Evolutionary conservation across 2,113 vertebrate species (phyloP).

Genomic region (Gavia stellata): DNA sequence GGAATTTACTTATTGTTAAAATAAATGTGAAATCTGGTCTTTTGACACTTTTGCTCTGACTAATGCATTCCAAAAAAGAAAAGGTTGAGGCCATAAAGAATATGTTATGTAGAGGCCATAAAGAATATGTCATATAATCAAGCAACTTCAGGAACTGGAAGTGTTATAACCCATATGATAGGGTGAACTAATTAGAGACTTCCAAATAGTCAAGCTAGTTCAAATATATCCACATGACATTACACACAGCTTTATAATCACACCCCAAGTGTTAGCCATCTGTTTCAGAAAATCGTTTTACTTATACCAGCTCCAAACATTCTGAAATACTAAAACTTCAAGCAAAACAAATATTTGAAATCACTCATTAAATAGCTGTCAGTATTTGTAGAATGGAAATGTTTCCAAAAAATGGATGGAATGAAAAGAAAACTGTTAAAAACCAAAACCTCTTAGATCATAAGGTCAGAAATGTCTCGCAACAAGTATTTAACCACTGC

Average conservation of each 20-base stretch:
- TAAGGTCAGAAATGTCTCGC: background rate
- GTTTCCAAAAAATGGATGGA: background rate
- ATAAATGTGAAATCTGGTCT: background rate
- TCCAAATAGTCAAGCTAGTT: background rate
- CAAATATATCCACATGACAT: background rate
- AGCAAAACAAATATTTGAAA: background rate
- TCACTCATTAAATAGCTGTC: background rate
- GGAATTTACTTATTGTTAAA: background rate
- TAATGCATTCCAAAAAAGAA: background rate
- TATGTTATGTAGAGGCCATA: background rate
- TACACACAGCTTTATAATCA: background rate
- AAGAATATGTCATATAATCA: background rate
- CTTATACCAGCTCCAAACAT: background rate
- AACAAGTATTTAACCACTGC: background rate
- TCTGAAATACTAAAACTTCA: background rate
- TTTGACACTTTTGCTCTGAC: background rate
- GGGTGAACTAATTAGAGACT: slow-evolving; percentile 8
- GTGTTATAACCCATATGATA: background rate
- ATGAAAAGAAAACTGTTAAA: background rate
- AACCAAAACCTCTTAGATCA: background rate
- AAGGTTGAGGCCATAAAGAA: background rate
- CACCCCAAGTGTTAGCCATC: slow-evolving; percentile 24
- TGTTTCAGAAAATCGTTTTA: slow-evolving; percentile 14
- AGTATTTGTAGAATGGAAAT: background rate
- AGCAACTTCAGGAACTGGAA: background rate